Conservation (phyloP, 23 tunicate species). For the Corella eumyota region DNA sequence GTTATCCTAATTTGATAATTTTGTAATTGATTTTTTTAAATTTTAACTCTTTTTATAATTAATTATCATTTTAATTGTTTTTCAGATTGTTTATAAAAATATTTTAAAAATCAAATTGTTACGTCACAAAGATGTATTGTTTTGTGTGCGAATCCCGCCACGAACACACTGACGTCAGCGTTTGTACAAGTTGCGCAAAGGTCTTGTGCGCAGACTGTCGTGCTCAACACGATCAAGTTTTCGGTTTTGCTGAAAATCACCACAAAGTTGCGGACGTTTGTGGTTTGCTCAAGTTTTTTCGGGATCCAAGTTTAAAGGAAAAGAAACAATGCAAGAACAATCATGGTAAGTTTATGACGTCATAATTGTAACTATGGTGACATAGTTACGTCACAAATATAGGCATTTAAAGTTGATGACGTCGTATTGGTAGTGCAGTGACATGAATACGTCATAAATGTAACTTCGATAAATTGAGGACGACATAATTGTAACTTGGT, state of each 20-base stretch:
- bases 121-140: slow-evolving; percentile 10
- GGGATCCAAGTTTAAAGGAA: neutral
- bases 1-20: too few relatives aligned
- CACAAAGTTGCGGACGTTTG: slow-evolving; percentile 2
- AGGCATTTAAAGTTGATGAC: too few relatives aligned
- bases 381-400: neutral
- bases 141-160: slow-evolving; percentile 7
- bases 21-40: too few relatives aligned
- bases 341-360: slow-evolving; percentile 1
- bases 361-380: too few relatives aligned
- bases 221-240: slow-evolving; percentile 11
- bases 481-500: too few relatives aligned
- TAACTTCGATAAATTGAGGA: too few relatives aligned
- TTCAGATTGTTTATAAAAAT: too few relatives aligned
- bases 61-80: too few relatives aligned
- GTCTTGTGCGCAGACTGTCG: slow-evolving; percentile 13
- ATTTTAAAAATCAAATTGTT: too few relatives aligned
- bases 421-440: too few relatives aligned
- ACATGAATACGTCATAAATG: too few relatives aligned
- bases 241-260: neutral
- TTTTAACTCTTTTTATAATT: too few relatives aligned
- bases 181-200: slow-evolving; percentile 12
- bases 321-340: neutral
- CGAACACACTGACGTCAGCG: slow-evolving; percentile 3
- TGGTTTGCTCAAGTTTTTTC: slow-evolving; percentile 1